Evolutionary conservation across 2,888 invertebrate species (phyloP).

Genomic region (Hyposoter dolosus): DNA sequence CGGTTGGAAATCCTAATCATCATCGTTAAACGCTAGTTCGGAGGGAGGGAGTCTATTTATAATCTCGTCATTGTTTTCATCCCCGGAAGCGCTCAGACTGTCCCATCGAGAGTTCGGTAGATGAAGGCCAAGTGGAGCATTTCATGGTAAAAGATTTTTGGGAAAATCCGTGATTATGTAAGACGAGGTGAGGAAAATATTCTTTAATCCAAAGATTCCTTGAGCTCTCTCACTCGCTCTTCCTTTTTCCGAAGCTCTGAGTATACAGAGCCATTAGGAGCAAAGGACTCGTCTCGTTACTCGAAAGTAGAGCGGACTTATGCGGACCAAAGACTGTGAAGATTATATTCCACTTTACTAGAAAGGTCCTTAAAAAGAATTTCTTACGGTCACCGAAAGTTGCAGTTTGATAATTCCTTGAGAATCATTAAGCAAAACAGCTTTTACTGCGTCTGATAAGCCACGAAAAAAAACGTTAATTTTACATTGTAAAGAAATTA

Average conservation of each 20-base stretch:
- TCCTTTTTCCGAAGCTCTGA: neutral
- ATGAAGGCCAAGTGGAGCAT: conserved; percentile 56
- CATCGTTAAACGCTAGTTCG: neutral
- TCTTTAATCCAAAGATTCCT: conserved; percentile 64
- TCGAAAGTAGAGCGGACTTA: conserved; percentile 77
- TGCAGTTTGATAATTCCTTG: neutral
- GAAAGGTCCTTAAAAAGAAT: conserved; percentile 26
- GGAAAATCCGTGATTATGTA: conserved; percentile 30
- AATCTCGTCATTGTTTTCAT: conserved; percentile 65
- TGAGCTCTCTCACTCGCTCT: neutral
- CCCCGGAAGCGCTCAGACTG: conserved; percentile 52
- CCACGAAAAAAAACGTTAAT: neutral
- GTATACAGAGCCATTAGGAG: conserved; percentile 19
- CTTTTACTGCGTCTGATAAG: neutral
- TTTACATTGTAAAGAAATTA: neutral
- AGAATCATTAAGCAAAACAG: conserved; percentile 10
- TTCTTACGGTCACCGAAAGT: conserved; percentile 2
- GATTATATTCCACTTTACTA: conserved; percentile 61
- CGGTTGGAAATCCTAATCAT: conserved; percentile 56
- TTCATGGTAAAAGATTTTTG: conserved; percentile 45
- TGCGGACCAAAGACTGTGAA: conserved; percentile 58
- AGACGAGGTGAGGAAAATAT: conserved; percentile 43
- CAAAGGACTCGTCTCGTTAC: conserved; percentile 68
- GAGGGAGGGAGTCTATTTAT: conserved; percentile 3
- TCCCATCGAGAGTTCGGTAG: conserved; percentile 56